phyloP scores from a whole-genome alignment of 2,888 invertebrate species.

The Metellina segmentata region DNA sequence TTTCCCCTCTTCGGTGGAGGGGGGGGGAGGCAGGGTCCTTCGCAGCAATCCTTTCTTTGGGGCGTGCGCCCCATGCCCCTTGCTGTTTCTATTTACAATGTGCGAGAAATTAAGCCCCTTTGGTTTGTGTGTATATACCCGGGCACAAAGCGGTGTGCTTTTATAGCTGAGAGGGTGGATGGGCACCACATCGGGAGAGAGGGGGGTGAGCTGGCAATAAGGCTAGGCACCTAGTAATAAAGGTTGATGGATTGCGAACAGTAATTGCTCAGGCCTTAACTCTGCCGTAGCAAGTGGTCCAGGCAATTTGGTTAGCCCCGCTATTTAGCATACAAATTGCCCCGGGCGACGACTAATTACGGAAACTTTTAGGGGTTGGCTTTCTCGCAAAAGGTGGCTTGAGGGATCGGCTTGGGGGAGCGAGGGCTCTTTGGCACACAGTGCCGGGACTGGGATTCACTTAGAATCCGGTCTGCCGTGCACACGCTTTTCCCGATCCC shows the following conservation, averaged over 20 bases:
- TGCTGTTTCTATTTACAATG: conserved; percentile 69
- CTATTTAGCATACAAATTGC: conserved; percentile 76
- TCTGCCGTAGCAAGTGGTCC: conserved; percentile 68
- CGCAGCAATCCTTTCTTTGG: background rate
- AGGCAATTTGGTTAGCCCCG: conserved; percentile 73
- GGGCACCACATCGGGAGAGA: conserved; percentile 1
- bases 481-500: background rate
- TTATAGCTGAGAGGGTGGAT: conserved; percentile 15
- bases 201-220: conserved; percentile 51
- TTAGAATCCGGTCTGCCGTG: conserved; percentile 26
- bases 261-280: conserved; percentile 70
- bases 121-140: conserved; percentile 52
- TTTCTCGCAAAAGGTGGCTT: conserved; percentile 28
- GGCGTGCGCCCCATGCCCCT: conserved; percentile 25
- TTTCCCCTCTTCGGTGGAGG: background rate
- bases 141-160: conserved; percentile 35
- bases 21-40: background rate
- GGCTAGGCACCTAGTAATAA: conserved; percentile 74
- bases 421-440: too few species aligned
- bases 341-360: conserved; percentile 70
- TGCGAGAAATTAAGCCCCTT: conserved; percentile 55
- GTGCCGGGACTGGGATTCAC: conserved; percentile 23
- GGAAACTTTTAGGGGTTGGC: conserved; percentile 71
- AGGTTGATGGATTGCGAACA: conserved; percentile 75
- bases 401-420: conserved; percentile 29